Evolutionary conservation across 2,888 invertebrate genomes (phyloP).

Genomic region (Sinhomidia bicolor): DNA sequence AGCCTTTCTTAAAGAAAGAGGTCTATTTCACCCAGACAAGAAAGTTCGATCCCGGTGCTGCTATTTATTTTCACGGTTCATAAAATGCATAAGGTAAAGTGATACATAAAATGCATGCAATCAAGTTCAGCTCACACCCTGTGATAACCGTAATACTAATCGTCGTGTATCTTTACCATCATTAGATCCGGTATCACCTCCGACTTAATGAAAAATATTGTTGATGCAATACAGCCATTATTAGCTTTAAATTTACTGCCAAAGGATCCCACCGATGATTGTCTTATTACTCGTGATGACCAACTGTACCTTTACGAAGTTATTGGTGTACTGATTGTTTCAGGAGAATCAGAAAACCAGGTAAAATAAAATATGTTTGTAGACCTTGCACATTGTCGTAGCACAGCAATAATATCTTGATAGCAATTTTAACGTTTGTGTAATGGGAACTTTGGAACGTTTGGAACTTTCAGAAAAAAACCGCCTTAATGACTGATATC

Average conservation of each 20-base stretch:
- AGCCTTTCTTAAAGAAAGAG: conserved; percentile 83
- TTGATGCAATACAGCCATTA: conserved; percentile 83
- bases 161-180: conserved; percentile 27
- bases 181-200: conserved; percentile 74
- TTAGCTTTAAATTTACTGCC: conserved; percentile 82
- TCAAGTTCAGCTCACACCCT: too few relatives aligned
- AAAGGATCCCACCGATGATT: conserved; percentile 80
- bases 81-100: conserved; percentile 83
- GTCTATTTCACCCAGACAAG: conserved; percentile 82
- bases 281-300: conserved; percentile 83
- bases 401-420: neutral
- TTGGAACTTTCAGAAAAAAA: conserved; percentile 43
- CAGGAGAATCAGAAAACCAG: conserved; percentile 82
- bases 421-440: neutral
- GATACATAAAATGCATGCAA: neutral
- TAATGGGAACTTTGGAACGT: neutral
- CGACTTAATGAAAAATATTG: conserved; percentile 82
- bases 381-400: too few relatives aligned
- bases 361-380: conserved; percentile 80
- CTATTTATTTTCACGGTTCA: conserved; percentile 84
- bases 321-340: conserved; percentile 84
- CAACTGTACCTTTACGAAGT: conserved; percentile 85
- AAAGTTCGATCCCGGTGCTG: conserved; percentile 84
- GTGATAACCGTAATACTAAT: too few relatives aligned
- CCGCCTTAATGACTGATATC: conserved; percentile 56